Evolutionary conservation across 2,113 vertebrate genomes (phyloP), one percentile per base, ranked within the genome.

Genomic region (Scomber japonicus): DNA sequence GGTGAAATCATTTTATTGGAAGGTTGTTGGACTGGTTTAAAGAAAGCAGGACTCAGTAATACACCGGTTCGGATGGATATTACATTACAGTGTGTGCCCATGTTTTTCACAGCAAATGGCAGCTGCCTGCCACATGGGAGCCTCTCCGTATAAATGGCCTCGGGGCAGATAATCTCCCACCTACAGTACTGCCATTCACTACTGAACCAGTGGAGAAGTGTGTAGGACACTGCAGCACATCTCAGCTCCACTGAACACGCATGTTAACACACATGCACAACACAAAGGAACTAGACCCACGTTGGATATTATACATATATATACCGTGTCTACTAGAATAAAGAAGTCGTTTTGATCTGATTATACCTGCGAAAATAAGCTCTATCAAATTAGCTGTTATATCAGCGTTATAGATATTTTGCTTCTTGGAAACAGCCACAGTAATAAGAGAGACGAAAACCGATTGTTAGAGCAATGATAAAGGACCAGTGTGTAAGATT

Each of bases 81-180:
- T 19, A 17, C 35, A 11, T 61, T 55, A 17, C 3, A n/a, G 31
- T 24, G 11, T 54, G 56, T 13, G 10, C 35, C n/a, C 2, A 4
- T 69, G 63, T 54, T 64, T 15, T 49, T 66, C 60, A 51, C 9
- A 66, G 27, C 5, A 31, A 46, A 19, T 14, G 14, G 51, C 2
- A 8, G 12, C 3, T 19, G 48, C 16, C 27, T 44, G 49, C 62
- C 57, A 74, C 56, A 51, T 3, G 31, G 69, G 63, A 70, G 15
- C 3, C 3, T 45, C 35, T 3, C 15, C 45, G 24, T 24, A 14
- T n/a, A 19, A 72, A 68, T 12, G 4, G 78, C 83, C 68, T 53
- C 7, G 1, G 78, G 83, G 55, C 55, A 57, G 82, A 69, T 75
- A 51, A 67, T 50, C 71, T n/a, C 48, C 35, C 61, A 16, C 61